Evolutionary conservation across 2,797 vertebrate species (phyloP), one percentile per base, ranked within the genome.

Genomic region (Cirrhinus mrigala): DNA sequence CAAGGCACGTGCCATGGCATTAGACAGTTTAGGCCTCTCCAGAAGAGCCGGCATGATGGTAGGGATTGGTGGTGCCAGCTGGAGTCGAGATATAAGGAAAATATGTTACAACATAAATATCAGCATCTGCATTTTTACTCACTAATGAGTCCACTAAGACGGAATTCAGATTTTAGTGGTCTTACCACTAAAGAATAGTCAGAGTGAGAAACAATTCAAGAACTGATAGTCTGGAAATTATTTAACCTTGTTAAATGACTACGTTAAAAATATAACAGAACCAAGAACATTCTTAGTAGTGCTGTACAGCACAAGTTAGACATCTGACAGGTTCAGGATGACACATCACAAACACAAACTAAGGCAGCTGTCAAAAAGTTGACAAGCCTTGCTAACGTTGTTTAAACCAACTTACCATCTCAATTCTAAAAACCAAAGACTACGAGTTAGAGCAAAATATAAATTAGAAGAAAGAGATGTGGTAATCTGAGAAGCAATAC

Each of bases 1-100:
- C 74, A 96, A 89, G 29, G 96, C 95, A 83, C 95, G 92, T 29
- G 95, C 96, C 95, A 96, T 96, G 79, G 95, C 95, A 85, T 95
- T 96, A 71, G 95, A 95, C 83, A 96, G 91, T 89, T 96, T 96
- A 82, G 96, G 95, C 87, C 95, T 94, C 91, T 96, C 96, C 91
- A 96, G 89, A 79, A 96, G 94, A 81, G 96, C 96, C 62, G 96
- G 96, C 96, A 96, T 96, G 89, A 90, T 94, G 91, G 87, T 75
- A 60, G 80, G 88, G 48, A 89, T 84, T 48, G 89, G 84, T 20
- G 83, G 89, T 83, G 87, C 90, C 90, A 91, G 90, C 88, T 90
- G 74, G 6, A 62, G 56, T 29, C 27, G 20, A 71, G 22, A 74
- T 22, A 46, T 20, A 27, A 37, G 27, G n/a, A 62, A 54, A 12